Evolutionary conservation across 2,797 vertebrate species (phyloP).

Genomic region (Chrysolophus pictus): DNA sequence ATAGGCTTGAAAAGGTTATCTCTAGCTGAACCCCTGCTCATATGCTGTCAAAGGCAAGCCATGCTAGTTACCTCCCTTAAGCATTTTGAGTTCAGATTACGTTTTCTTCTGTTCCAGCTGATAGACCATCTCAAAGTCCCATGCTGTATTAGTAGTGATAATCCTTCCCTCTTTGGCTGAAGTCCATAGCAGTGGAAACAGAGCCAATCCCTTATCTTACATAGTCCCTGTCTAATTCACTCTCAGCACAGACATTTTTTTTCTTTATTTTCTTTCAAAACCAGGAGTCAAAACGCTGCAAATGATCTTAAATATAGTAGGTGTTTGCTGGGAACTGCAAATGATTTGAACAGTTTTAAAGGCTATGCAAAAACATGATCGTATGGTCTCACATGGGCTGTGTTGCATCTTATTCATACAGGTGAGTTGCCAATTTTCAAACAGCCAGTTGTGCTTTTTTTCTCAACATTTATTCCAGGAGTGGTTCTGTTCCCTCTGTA

Average conservation of each 20-base stretch:
- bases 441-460: background rate
- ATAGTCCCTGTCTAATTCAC: background rate
- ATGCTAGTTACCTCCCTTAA: background rate
- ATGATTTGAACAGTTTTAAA: background rate
- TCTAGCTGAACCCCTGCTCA: background rate
- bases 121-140: background rate
- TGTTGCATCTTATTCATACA: background rate
- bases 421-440: background rate
- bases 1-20: background rate
- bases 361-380: background rate
- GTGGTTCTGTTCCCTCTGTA: background rate
- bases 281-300: background rate
- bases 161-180: constrained; percentile 42
- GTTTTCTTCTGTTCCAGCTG: constrained; percentile 31
- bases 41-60: background rate
- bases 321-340: background rate
- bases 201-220: background rate
- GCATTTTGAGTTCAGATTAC: background rate
- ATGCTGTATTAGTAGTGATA: background rate
- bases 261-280: constrained; percentile 33
- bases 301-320: background rate
- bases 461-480: background rate
- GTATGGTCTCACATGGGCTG: background rate
- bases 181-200: background rate
- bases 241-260: background rate